Evolutionary conservation across 2,113 vertebrate species (phyloP).

Genomic region (Psilopogon haemacephalus): DNA sequence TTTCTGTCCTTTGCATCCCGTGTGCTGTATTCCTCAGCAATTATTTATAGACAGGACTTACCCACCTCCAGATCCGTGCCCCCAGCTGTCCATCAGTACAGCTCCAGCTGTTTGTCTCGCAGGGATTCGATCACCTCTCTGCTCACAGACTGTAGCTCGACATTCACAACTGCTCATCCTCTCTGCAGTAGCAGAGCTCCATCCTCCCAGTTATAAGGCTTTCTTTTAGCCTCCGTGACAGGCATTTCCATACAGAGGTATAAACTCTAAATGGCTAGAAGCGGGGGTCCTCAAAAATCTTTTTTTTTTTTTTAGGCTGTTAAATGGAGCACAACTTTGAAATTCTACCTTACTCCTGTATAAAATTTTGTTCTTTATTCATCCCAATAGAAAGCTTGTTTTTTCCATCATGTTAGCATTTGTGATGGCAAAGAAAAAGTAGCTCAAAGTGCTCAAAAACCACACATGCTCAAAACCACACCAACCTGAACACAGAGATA

Average conservation of each 20-base stretch:
- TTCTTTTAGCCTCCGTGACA: not conserved
- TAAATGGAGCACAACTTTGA: not conserved
- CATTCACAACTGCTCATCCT: not conserved
- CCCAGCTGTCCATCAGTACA: not conserved
- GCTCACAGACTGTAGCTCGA: not conserved
- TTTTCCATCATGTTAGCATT: not conserved
- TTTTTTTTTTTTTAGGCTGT: not conserved
- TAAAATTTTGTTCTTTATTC: not conserved
- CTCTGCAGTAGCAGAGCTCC: not conserved
- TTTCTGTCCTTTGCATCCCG: not conserved
- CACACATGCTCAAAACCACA: not conserved
- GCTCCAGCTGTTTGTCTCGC: constrained; percentile 2
- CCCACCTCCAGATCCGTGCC: not conserved
- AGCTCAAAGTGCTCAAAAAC: not conserved
- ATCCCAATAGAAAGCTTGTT: not conserved
- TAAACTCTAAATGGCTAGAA: not conserved
- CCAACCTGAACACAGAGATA: not conserved
- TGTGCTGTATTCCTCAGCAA: constrained; percentile 4
- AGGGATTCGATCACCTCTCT: not conserved
- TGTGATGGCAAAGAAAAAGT: not conserved
- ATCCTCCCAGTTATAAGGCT: not conserved
- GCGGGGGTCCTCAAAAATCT: not conserved
- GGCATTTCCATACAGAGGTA: not conserved
- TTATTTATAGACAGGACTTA: constrained; percentile 17
- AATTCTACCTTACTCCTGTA: not conserved